phyloP scores from a whole-genome alignment of 2,797 vertebrate species.

The Antennarius maculatus region DNA sequence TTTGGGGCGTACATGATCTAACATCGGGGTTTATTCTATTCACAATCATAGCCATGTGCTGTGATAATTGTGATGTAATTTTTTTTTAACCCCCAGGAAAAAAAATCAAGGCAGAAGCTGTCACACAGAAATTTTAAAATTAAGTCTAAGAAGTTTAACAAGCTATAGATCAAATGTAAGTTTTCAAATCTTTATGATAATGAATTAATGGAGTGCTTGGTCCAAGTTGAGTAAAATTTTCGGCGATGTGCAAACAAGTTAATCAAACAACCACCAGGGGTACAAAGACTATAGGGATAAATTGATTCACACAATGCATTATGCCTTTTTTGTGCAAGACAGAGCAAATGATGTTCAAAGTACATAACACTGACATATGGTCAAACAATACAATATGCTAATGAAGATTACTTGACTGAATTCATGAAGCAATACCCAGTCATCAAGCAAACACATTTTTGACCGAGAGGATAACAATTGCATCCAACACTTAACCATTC shows the following conservation, averaged over 20 bases:
- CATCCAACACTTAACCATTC: constrained; percentile 15
- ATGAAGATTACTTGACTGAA: constrained; percentile 12
- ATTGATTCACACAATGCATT: constrained; percentile 1
- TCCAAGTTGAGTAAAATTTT: neutral
- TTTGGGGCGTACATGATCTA: neutral
- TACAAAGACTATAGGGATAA: neutral
- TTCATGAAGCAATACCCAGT: constrained; percentile 6
- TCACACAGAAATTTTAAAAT: neutral
- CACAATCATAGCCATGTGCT: neutral
- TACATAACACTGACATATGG: constrained; percentile 16
- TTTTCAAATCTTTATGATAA: neutral
- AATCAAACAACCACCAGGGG: constrained; percentile 61
- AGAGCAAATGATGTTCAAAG: constrained; percentile 17
- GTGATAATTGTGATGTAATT: neutral
- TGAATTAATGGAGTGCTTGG: neutral
- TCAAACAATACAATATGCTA: constrained; percentile 27
- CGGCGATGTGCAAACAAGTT: neutral
- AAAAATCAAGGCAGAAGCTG: neutral
- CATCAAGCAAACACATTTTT: constrained; percentile 15
- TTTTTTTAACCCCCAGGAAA: neutral
- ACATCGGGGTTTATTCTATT: neutral
- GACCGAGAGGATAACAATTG: constrained; percentile 25
- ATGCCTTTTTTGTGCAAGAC: neutral
- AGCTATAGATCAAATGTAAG: neutral
- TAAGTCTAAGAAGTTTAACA: neutral